Conservation (phyloP, 2,797 vertebrate species). For the Galagoides demidoff region DNA sequence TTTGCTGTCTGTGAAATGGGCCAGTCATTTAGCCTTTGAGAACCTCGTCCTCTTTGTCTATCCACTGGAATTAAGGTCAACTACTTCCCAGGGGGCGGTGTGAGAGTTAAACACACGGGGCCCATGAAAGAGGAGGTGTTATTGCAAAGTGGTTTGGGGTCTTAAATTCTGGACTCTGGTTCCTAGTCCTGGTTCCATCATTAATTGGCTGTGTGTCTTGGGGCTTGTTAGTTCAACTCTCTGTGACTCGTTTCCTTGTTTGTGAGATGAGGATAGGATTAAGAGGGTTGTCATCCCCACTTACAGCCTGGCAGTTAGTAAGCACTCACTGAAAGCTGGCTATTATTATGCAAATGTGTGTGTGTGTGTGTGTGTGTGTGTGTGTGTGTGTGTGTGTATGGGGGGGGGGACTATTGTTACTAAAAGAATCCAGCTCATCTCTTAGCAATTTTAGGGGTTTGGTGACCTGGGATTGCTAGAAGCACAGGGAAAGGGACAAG, state of each 20-base stretch:
- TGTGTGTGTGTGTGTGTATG: no score
- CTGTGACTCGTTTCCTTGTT: constrained; percentile 31
- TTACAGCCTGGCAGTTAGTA: not conserved
- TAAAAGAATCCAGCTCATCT: not conserved
- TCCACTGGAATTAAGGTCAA: not conserved
- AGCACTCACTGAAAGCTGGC: not conserved
- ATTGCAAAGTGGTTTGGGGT: not conserved
- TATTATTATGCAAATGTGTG: not conserved
- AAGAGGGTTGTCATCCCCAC: not conserved
- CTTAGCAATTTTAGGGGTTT: not conserved
- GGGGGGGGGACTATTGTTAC: not conserved
- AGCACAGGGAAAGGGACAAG: not conserved
- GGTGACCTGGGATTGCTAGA: not conserved
- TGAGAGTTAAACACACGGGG: not conserved
- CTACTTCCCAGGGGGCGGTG: not conserved
- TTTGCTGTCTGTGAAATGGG: not conserved
- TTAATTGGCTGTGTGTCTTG: not conserved
- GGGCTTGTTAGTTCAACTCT: not conserved
- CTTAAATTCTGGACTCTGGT: not conserved
- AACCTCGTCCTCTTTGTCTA: not conserved
- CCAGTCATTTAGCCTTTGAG: not conserved
- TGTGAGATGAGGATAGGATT: not conserved
- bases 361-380: no score
- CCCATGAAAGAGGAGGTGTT: not conserved
- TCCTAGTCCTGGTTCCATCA: not conserved